These are phyloP conservation scores for Alectura lathami DNA, from an alignment of 2,113 vertebrate genomes.

Conservation along the genomic window DNA sequence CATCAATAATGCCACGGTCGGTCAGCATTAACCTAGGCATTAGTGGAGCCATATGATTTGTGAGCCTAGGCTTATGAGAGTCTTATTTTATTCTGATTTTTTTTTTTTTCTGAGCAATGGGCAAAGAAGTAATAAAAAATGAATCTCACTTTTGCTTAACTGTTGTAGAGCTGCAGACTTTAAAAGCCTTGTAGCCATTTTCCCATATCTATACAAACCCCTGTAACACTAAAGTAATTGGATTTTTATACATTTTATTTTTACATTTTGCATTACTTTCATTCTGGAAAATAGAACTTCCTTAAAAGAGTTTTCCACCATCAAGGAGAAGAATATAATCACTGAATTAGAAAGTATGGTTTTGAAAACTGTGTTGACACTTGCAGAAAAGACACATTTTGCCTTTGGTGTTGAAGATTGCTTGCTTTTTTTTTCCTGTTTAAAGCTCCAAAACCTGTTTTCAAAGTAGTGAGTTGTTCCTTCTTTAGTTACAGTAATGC, in stretches of 20 bases:
- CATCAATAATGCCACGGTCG: background rate
- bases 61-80: background rate
- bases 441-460: background rate
- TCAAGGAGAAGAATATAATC: background rate
- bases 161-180: background rate
- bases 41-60: background rate
- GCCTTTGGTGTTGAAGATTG: background rate
- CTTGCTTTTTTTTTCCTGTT: background rate
- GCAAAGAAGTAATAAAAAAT: background rate
- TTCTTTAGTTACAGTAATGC: background rate
- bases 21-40: background rate
- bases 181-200: background rate
- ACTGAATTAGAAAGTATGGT: background rate
- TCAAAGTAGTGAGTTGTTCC: background rate
- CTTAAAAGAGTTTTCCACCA: background rate
- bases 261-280: background rate
- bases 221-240: background rate
- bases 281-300: background rate
- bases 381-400: background rate
- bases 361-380: background rate
- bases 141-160: background rate
- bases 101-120: background rate
- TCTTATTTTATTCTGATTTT: background rate
- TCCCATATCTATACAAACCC: background rate
- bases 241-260: background rate